Base-by-base conservation (phyloP, 2,113 vertebrate genomes). In the Eubucco bourcierii region DNA sequence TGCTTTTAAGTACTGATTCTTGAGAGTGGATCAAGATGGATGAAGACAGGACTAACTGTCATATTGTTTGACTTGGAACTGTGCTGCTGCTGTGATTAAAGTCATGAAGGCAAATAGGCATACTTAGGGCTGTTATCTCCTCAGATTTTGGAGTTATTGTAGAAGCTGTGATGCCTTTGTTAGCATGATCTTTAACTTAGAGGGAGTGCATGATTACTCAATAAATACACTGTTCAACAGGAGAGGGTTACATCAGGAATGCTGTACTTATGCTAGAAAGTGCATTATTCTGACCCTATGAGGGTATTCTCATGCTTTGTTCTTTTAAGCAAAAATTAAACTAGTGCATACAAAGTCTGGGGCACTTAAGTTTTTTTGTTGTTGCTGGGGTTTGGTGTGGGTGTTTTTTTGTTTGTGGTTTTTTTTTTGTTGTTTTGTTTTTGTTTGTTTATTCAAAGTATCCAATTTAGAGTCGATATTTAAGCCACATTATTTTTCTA, bases 81-180 rank as follows among this genome's bases (percentile, higher is more conserved):
- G 55, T 41, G 25, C 44, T 88, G 75, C 46, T 85, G 20, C 76
- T 90, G n/a, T 58, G 55, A 71, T 80, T 82, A 23, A 79, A 85
- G 61, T 64, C 18, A 4, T 68, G 68, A 56, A 65, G 39, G 70
- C 65, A 61, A 86, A 63, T 25, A 87, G 15, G 15, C 29, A 5
- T n/a, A 9, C 59, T 84, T 68, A 56, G 63, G 68, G 70, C 53
- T 58, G 23, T 88, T 89, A 46, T 65, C 59, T 64, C 52, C 23
- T 78, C 7, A 47, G 33, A 70, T 67, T 86, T 63, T 91, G 39
- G 37, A 80, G n/a, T 84, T 80, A 70, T 64, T 95, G 94, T 93
- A 44, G 85, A 89, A 84, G 20, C 55, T 78, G 19, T 2, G 2
- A 7, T 85, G 65, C 81, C 29, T 3, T 20, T 63, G 47, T 87